Conservation (phyloP, 2,113 vertebrate genomes). For the Tauraco erythrolophus region DNA sequence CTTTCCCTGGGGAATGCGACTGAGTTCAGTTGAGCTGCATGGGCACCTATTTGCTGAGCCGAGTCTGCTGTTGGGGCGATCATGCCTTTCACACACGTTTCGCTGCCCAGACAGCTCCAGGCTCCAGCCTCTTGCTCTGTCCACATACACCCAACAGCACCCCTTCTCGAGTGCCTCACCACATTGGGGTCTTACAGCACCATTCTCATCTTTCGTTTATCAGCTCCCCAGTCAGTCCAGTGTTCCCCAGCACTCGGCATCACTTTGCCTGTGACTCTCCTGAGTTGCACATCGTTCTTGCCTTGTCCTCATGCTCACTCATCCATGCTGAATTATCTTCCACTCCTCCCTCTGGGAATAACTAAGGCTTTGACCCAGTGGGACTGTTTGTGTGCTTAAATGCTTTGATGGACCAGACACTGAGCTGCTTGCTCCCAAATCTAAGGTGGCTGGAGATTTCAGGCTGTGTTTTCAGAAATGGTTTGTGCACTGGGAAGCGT, state of each 20-base stretch:
- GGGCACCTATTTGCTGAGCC: accelerated
- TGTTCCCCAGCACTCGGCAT: background rate
- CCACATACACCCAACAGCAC: accelerated
- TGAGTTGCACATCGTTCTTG: background rate
- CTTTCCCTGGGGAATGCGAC: background rate
- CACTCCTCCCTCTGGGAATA: conserved; percentile 18
- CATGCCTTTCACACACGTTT: accelerated
- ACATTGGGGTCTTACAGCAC: background rate
- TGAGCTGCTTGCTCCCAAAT: background rate
- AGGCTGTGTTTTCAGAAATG: background rate
- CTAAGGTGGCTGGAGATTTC: background rate
- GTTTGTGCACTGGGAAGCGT: background rate
- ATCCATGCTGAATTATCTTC: conserved; percentile 20
- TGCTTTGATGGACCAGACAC: background rate
- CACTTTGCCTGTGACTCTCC: background rate
- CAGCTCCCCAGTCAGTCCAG: background rate
- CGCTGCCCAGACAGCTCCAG: accelerated
- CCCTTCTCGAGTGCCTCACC: background rate
- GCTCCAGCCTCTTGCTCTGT: background rate
- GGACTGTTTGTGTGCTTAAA: conserved; percentile 7
- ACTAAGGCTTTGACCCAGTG: conserved; percentile 20
- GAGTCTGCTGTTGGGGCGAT: background rate
- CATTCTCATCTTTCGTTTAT: background rate
- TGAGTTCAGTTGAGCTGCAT: background rate
- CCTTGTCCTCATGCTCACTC: conserved; percentile 1